phyloP scores from a whole-genome alignment of 1,140 invertebrate species.

The Caerostris darwini region DNA sequence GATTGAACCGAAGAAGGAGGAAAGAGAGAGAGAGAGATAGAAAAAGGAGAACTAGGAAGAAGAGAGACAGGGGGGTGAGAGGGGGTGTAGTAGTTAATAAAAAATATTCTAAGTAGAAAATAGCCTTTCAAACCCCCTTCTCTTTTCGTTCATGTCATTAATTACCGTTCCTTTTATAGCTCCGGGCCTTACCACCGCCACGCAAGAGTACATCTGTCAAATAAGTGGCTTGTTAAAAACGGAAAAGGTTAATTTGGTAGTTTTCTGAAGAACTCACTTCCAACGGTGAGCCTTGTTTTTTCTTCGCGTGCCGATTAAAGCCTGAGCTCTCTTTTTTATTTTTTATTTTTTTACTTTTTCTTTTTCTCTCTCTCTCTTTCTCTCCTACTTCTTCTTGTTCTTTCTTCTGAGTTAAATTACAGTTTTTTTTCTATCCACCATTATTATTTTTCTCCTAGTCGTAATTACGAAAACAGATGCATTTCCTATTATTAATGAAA shows the following conservation, averaged over 20 bases:
- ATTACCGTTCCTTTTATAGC: slow-evolving; percentile 66
- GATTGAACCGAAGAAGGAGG: slow-evolving; percentile 3
- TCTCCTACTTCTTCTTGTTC: background rate
- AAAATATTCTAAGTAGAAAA: slow-evolving; percentile 50
- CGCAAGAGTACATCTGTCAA: slow-evolving; percentile 70
- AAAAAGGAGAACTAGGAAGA: background rate
- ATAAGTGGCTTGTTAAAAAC: slow-evolving; percentile 78
- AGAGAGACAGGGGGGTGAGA: slow-evolving; percentile 6
- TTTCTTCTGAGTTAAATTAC: slow-evolving; percentile 27
- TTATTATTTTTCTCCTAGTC: slow-evolving; percentile 58
- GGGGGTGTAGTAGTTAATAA: background rate
- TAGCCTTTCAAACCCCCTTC: slow-evolving; percentile 60
- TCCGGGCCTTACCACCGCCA: background rate
- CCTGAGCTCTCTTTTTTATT: background rate
- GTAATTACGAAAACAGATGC: slow-evolving; percentile 78
- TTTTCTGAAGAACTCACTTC: slow-evolving; percentile 68
- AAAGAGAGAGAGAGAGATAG: background rate
- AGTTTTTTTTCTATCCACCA: background rate
- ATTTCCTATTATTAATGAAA: slow-evolving; percentile 78
- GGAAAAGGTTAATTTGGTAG: slow-evolving; percentile 77
- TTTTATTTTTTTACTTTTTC: slow-evolving; percentile 7
- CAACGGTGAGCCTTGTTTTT: slow-evolving; percentile 49
- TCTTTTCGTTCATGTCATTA: slow-evolving; percentile 50
- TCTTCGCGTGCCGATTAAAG: slow-evolving; percentile 43
- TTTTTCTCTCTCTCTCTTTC: background rate